Conservation (phyloP, 2,888 invertebrate genomes). For the Euproctis similis region DNA sequence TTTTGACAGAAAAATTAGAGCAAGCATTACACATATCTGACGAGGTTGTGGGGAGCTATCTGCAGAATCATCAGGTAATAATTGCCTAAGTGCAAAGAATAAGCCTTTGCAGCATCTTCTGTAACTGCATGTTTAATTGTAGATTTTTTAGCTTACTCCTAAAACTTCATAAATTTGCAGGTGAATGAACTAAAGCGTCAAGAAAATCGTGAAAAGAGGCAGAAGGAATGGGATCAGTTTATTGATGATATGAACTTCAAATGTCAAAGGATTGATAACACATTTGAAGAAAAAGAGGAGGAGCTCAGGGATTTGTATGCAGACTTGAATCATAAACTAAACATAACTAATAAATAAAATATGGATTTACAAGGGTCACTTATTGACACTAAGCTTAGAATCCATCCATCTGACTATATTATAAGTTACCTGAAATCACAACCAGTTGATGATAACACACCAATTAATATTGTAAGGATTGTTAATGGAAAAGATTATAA, state of each 20-base stretch:
- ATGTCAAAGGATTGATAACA: constrained; percentile 84
- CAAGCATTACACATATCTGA: constrained; percentile 79
- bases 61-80: constrained; percentile 68
- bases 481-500: constrained; percentile 28
- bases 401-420: constrained; percentile 78
- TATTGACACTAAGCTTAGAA: constrained; percentile 77
- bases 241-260: constrained; percentile 86
- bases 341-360: constrained; percentile 66
- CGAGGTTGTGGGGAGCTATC: constrained; percentile 77
- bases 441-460: constrained; percentile 58
- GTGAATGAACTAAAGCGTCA: constrained; percentile 33
- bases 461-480: constrained; percentile 66
- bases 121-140: background rate
- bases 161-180: constrained; percentile 26
- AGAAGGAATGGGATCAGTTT: constrained; percentile 82
- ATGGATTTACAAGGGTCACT: constrained; percentile 77
- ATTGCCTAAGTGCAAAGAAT: no score
- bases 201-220: constrained; percentile 47
- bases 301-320: constrained; percentile 84
- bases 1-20: constrained; percentile 78
- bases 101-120: no score
- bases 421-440: constrained; percentile 71
- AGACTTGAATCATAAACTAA: constrained; percentile 83
- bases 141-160: background rate
- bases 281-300: constrained; percentile 86